Base-by-base conservation (phyloP, 1,140 invertebrate genomes). In the Archivesica marissinica region DNA sequence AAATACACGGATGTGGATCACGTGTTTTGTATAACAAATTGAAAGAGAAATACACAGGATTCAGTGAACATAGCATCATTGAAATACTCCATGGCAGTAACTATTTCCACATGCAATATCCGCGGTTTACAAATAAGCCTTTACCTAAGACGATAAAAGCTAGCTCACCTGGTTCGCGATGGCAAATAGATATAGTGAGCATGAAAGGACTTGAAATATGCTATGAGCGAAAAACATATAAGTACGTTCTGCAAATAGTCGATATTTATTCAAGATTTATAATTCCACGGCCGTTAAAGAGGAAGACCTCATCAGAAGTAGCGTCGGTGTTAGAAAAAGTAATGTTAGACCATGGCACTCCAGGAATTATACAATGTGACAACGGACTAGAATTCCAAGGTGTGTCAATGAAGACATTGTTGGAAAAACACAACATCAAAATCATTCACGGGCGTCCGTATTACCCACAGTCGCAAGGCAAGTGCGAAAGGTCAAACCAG, bases 391-490 rank as follows among this genome's bases (percentile, higher is more conserved):
- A 77, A 44, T 84, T 77, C 44, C 3, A 68, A 25, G 82, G 82
- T 15, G 38, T 6, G 0, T 30, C 13, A 30, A 66, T 84, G 33
- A 38, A 84, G 3, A n/a, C 17, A 33, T 20, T 77, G 20, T 13
- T 28, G 33, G 33, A 56, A 39, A 77, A 56, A 68, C 38, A 47
- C 28, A 38, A 25, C n/a, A 64, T 84, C 17, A 35, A 64, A 66
- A 38, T 77, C 6, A 54, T 84, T n/a, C 41, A 68, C 47, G 41
- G 41, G 15, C 0, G 44, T 9, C 72, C 72, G 7, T 68, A 84
- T 44, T 35, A 84, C 30, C 82, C 82, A 4, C 72, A 84, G 30
- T 66, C 72, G 11, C 72, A 84, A 50, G 82, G 82, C 15, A 84
- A 84, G 28, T 77, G 59, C 33, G 82, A 84, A 68, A 74, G 82